Conservation (phyloP, 2,797 vertebrate species). For the Cottoperca gobio region DNA sequence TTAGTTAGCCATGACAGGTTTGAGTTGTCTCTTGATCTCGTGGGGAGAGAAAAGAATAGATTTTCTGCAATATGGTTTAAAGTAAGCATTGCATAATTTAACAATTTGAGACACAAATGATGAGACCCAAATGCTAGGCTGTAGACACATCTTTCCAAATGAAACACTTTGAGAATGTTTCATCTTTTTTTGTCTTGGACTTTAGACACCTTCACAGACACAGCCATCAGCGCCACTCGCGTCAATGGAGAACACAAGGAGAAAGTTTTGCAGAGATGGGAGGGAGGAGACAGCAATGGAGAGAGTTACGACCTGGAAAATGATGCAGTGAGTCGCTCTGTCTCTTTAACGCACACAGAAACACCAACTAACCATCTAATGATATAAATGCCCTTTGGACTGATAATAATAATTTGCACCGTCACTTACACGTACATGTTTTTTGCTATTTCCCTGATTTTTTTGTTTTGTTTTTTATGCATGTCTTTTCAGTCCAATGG, state of each 20-base stretch:
- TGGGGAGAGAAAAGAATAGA: neutral
- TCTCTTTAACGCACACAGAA: neutral
- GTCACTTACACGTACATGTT: neutral
- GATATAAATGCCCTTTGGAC: neutral
- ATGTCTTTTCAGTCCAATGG: slow-evolving; percentile 88
- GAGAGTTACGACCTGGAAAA: slow-evolving; percentile 93
- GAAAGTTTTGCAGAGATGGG: slow-evolving; percentile 94
- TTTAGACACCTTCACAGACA: slow-evolving; percentile 93
- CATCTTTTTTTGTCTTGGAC: slow-evolving; percentile 1
- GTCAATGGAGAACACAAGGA: slow-evolving; percentile 95
- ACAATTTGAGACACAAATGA: slow-evolving; percentile 1
- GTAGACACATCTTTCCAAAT: neutral
- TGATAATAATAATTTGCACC: neutral
- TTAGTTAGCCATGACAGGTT: neutral
- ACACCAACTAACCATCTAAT: neutral
- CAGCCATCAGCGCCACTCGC: slow-evolving; percentile 89
- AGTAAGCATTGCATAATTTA: neutral
- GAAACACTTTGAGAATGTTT: neutral
- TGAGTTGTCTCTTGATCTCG: neutral
- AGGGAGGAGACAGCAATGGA: slow-evolving; percentile 92
- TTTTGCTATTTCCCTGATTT: neutral
- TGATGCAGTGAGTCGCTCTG: slow-evolving; percentile 85
- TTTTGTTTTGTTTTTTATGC: neutral
- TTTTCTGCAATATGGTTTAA: neutral
- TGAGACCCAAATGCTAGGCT: neutral